Conservation (phyloP, 2,797 vertebrate genomes). For the Euphonia xanthogaster region DNA sequence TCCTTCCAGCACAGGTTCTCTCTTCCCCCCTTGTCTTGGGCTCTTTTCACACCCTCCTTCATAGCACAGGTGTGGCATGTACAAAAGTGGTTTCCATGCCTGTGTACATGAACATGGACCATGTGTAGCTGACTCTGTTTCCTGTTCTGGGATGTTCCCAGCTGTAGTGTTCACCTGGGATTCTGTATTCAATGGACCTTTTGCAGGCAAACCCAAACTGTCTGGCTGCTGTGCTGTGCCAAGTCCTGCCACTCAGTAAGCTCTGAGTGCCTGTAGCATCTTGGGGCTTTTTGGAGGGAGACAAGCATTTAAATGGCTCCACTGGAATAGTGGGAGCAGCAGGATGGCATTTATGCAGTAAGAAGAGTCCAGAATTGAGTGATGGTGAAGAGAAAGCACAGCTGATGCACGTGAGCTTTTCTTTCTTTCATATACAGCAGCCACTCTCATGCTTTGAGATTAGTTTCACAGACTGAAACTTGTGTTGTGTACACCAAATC, state of each 20-base stretch:
- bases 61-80: background rate
- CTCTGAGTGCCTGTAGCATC: background rate
- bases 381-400: background rate
- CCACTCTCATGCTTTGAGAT: background rate
- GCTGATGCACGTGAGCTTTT: background rate
- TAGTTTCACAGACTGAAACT: background rate
- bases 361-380: background rate
- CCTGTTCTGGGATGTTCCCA: background rate
- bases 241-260: background rate
- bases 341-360: background rate
- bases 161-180: background rate
- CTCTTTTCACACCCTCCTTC: background rate
- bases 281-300: background rate
- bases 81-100: background rate
- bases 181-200: background rate
- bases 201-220: background rate
- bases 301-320: background rate
- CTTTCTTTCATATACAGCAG: background rate
- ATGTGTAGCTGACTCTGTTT: background rate
- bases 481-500: background rate
- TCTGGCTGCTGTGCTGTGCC: background rate
- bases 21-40: background rate
- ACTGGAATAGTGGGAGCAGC: background rate
- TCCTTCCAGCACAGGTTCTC: background rate
- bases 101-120: background rate